Conservation (phyloP, 1,140 invertebrate species). For the Lepidostoma basale region DNA sequence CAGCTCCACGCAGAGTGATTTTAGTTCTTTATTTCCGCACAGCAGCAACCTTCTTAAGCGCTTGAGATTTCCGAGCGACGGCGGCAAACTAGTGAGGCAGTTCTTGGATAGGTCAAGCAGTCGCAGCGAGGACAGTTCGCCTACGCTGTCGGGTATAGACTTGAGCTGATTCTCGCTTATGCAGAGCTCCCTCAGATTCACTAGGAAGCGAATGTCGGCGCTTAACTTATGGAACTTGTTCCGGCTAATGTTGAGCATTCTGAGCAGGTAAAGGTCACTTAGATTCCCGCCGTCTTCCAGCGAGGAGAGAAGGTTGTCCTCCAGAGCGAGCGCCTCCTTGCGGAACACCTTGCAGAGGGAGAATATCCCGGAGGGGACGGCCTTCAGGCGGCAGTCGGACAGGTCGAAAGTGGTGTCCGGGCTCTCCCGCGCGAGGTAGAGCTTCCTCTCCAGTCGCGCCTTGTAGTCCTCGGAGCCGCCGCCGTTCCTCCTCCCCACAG, state of each 20-base stretch:
- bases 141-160: slow-evolving; percentile 71
- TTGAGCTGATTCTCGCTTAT: slow-evolving; percentile 69
- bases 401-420: slow-evolving; percentile 78
- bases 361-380: slow-evolving; percentile 75
- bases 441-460: slow-evolving; percentile 71
- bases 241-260: slow-evolving; percentile 72
- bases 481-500: slow-evolving; percentile 50
- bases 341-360: slow-evolving; percentile 78
- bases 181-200: slow-evolving; percentile 70
- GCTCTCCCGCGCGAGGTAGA: slow-evolving; percentile 76
- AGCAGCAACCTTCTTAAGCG: slow-evolving; percentile 65
- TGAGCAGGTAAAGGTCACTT: slow-evolving; percentile 69
- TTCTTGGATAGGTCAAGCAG: slow-evolving; percentile 76
- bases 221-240: slow-evolving; percentile 72
- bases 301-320: slow-evolving; percentile 70
- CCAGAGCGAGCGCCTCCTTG: slow-evolving; percentile 71
- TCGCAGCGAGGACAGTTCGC: slow-evolving; percentile 65
- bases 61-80: slow-evolving; percentile 67
- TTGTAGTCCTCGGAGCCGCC: slow-evolving; percentile 53
- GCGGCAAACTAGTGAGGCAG: slow-evolving; percentile 69
- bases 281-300: slow-evolving; percentile 73
- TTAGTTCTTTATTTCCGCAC: slow-evolving; percentile 63
- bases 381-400: slow-evolving; percentile 71
- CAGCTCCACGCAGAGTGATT: slow-evolving; percentile 66
- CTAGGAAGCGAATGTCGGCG: slow-evolving; percentile 65